Evolutionary conservation across 2,888 invertebrate genomes (phyloP), one percentile per base, ranked within the genome.

Genomic region (Chloroclysta siterata): DNA sequence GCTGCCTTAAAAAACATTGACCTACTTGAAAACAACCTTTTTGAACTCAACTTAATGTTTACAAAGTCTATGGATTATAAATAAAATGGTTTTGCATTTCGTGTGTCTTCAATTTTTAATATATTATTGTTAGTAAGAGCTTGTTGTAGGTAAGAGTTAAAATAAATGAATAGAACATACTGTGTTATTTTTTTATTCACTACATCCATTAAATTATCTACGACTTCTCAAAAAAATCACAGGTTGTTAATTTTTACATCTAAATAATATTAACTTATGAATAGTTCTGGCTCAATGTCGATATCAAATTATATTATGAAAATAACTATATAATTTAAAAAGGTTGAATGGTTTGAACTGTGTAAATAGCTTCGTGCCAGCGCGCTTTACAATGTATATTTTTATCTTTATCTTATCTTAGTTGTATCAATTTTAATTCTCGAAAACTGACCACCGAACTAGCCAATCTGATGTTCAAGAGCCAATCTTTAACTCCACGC

Each of bases 161-260:
- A 53, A 48, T 53, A 60, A 64, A 56, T 56, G 53, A 60, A 53
- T 48, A 13, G 50, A 57, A 36, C 17, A 13, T 6, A n/a, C 17
- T 59, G 53, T 60, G 56, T 60, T 60, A 58, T 65, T 59, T 63
- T 63, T 68, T 63, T 59, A 64, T 65, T 28, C 44, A 33, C 44
- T 62, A 54, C 48, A 59, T 63, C 53, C 13, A 63, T 59, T 61
- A 61, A 73, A 74, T 72, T 69, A 76, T 73, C 72, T 76, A 66
- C 71, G 74, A 78, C 78, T 75, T 79, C 77, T 77, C 75, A 68
- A 75, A 69, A 74, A 76, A 81, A 85, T 88, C 87, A 88, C 87
- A 88, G 87, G 80, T 84, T 79, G 84, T 87, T 83, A 85, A 81
- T 76, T 61, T 79, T 81, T 78, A 80, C 28, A 71, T 47, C 60